Conservation (phyloP, 2,797 vertebrate genomes). For the Chanos chanos region DNA sequence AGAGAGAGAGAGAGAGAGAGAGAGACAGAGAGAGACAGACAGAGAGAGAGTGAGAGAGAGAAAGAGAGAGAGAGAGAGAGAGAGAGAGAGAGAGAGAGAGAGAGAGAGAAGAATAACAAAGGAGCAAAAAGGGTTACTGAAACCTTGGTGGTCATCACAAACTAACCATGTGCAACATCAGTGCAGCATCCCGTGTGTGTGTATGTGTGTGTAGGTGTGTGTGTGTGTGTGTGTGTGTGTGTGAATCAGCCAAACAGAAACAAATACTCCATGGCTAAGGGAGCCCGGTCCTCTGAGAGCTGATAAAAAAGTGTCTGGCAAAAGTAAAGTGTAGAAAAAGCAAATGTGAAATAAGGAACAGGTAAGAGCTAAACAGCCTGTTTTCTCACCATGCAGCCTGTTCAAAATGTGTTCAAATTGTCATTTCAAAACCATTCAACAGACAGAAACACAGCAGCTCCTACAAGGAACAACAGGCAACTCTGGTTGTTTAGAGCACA, state of each 20-base stretch:
- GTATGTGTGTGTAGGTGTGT: constrained; percentile 7
- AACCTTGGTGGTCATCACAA: constrained; percentile 47
- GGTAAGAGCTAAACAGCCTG: not conserved
- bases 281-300: constrained; percentile 30
- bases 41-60: constrained; percentile 26
- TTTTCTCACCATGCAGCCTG: not conserved
- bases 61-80: constrained; percentile 10
- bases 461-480: too few species aligned
- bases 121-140: constrained; percentile 27
- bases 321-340: constrained; percentile 8
- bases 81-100: constrained; percentile 7
- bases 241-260: constrained; percentile 23
- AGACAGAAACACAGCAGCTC: too few species aligned
- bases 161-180: constrained; percentile 45
- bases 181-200: constrained; percentile 36
- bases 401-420: too few species aligned
- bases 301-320: constrained; percentile 11
- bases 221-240: constrained; percentile 6
- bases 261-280: constrained; percentile 11
- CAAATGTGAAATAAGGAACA: not conserved
- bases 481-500: too few species aligned
- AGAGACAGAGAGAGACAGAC: constrained; percentile 17
- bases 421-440: too few species aligned
- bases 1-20: constrained; percentile 6
- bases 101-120: not conserved